These are phyloP conservation scores for Centropristis striata DNA, from an alignment of 2,113 vertebrate species.

Conservation along the genomic window DNA sequence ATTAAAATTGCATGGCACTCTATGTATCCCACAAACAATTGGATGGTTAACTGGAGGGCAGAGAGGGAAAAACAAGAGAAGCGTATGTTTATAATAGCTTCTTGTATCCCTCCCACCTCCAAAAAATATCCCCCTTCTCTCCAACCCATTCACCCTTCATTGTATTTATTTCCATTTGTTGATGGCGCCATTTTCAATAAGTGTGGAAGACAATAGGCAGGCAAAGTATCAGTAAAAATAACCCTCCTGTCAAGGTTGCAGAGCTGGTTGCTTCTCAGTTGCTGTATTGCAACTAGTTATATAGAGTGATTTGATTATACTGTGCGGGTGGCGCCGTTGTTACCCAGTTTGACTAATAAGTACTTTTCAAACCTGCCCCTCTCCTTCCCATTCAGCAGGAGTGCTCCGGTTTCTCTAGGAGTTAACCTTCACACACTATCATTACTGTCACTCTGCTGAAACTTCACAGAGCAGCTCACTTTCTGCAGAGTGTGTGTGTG, in stretches of 20 bases:
- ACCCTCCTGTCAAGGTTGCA: conserved; percentile 73
- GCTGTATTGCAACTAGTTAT: conserved; percentile 73
- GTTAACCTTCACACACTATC: conserved; percentile 83
- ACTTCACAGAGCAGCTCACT: conserved; percentile 74
- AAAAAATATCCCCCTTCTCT: conserved; percentile 56
- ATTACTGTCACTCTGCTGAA: conserved; percentile 82
- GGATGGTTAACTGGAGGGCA: conserved; percentile 77
- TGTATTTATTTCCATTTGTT: conserved; percentile 88
- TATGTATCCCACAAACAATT: conserved; percentile 72
- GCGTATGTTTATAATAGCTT: conserved; percentile 82
- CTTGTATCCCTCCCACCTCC: conserved; percentile 88
- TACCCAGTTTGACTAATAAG: conserved; percentile 91
- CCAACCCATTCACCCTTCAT: conserved; percentile 35
- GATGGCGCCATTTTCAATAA: conserved; percentile 90
- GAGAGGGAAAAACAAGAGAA: conserved; percentile 60
- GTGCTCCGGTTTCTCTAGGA: conserved; percentile 71
- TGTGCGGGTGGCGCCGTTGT: conserved; percentile 86
- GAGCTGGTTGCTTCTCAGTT: conserved; percentile 47
- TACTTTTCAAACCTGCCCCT: conserved; percentile 84
- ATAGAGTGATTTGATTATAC: conserved; percentile 90
- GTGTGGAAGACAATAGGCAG: conserved; percentile 90
- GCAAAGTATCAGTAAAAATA: conserved; percentile 84
- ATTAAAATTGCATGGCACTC: conserved; percentile 78
- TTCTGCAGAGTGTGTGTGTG: conserved; percentile 28
- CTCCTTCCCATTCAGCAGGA: conserved; percentile 76